Evolutionary conservation across 2,113 vertebrate species (phyloP).

Genomic region (Gnathonemus longibarbis): DNA sequence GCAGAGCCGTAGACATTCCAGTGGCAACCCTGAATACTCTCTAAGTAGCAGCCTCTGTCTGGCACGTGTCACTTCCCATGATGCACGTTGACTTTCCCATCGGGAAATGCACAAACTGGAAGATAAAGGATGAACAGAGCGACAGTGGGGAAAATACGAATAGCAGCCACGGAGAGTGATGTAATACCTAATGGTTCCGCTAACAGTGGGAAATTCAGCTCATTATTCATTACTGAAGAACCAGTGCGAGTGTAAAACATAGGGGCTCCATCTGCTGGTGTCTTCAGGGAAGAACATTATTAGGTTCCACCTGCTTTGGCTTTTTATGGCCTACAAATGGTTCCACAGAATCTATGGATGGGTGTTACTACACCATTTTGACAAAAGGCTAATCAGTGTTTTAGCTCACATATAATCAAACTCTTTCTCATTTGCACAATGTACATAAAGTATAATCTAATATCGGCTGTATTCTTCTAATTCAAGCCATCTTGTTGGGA

Average conservation of each 20-base stretch:
- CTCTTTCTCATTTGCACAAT: background rate
- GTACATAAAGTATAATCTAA: background rate
- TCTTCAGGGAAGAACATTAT: constrained; percentile 6
- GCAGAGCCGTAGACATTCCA: constrained; percentile 32
- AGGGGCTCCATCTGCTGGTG: constrained; percentile 54
- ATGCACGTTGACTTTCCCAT: background rate
- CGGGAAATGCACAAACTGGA: background rate
- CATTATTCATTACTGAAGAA: background rate
- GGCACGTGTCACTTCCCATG: constrained; percentile 48
- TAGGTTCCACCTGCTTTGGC: background rate
- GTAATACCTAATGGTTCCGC: constrained; percentile 34
- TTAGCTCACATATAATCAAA: background rate
- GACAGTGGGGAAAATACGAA: background rate
- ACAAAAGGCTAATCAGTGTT: background rate
- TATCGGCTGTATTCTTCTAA: background rate
- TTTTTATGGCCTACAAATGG: background rate
- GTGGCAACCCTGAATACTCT: background rate
- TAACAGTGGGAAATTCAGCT: background rate
- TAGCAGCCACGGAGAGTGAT: constrained; percentile 24
- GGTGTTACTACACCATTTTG: background rate
- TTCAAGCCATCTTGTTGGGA: background rate
- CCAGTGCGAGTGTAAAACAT: constrained; percentile 36
- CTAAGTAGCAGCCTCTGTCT: background rate
- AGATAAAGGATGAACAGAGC: background rate
- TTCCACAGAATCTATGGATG: background rate